Base-by-base conservation (phyloP, 1,140 invertebrate species). In the Zophobas morio region DNA sequence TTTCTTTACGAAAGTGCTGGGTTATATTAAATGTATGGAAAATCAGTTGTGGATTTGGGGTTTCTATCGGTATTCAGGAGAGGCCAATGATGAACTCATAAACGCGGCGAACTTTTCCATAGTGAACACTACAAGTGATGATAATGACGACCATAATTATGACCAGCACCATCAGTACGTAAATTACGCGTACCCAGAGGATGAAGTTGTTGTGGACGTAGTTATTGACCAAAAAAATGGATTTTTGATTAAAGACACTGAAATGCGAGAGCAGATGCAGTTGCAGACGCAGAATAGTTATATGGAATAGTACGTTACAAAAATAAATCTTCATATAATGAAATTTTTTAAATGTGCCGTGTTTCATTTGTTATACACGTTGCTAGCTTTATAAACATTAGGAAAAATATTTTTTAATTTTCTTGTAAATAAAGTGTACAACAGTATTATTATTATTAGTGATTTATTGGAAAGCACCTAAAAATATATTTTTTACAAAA, bases 11-110 rank as follows among this genome's bases (percentile, higher is more conserved):
- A 83, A 83, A 72, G 82, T 82, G 1, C 76, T 84, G 36, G 82
- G 83, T 8, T 85, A 84, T 57, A 84, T 85, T 54, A 83, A 84
- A 47, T 83, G 81, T 56, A 84, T 85, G 84, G 84, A 85, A 53
- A 84, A 84, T 72, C 84, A 85, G 63, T 56, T 85, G 53, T 85
- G 84, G 83, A 85, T 85, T 54, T 85, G 84, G 84, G 84, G 84
- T 20, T 82, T 81, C 70, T 84, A 85, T 71, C 36, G 80, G 1
- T 84, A 81, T 46, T 33, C 49, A 20, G 81, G 81, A 47, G 71
- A 78, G 4, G 51, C 66, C 4, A 74, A 80, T 8, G 84, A 84
- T 53, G 71, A 81, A n/a, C 74, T 84, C 36, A 84, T 84, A 5
- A 80, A 82, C 73, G 77, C 79, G 5, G 32, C 76, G 1, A 82